Evolutionary conservation across 2,113 vertebrate species (phyloP).

Genomic region (Oreochromis aureus): DNA sequence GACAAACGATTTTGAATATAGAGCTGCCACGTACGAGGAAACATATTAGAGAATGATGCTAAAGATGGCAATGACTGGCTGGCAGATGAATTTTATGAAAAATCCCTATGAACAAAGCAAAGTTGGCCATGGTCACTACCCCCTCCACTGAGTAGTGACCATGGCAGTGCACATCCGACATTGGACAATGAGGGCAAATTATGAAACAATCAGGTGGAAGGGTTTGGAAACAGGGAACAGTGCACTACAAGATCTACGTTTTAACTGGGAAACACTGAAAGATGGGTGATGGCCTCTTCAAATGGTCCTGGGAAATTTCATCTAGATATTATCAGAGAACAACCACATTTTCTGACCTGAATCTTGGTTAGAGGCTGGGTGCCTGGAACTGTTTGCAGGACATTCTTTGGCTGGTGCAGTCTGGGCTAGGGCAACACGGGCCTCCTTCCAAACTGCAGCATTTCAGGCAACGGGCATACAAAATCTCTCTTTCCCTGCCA

Average conservation of each 20-base stretch:
- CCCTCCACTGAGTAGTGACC: accelerated
- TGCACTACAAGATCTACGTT: neutral
- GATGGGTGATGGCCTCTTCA: neutral
- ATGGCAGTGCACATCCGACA: neutral
- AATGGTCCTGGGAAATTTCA: neutral
- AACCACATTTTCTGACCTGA: neutral
- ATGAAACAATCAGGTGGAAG: neutral
- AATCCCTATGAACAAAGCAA: neutral
- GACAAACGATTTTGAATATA: neutral
- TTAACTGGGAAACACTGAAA: neutral
- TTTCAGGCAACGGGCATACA: neutral
- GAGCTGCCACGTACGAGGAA: neutral
- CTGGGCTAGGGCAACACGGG: neutral
- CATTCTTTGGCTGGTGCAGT: neutral
- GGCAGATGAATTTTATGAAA: neutral
- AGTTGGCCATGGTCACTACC: neutral
- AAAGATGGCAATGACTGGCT: neutral
- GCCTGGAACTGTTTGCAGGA: neutral
- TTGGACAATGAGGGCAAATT: neutral
- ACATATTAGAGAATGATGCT: neutral
- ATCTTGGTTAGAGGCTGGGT: neutral
- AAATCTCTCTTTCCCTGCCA: neutral
- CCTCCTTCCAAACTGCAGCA: neutral
- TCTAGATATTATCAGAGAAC: neutral
- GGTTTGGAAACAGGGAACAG: neutral